Base-by-base conservation (phyloP, 2,888 invertebrate species). In the Eilema depressum region DNA sequence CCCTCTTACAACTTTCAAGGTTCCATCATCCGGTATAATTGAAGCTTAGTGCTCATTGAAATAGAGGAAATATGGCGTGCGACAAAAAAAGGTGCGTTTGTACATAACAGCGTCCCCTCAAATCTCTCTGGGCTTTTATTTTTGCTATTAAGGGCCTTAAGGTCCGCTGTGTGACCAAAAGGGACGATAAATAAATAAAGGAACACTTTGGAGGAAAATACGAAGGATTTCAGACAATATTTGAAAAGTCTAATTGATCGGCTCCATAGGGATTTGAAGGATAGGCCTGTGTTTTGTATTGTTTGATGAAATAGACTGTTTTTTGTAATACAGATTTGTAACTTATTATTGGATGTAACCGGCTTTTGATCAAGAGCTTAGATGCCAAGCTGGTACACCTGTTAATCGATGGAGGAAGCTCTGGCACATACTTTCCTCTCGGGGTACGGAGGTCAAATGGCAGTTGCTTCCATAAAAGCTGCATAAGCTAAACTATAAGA, bases 111-210 rank as follows among this genome's bases (percentile, higher is more conserved):
- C 25, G 66, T 57, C 69, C 59, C 63, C 68, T 30, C 28, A 70
- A 74, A 71, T 71, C 67, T 63, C 67, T 74, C 70, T 61, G 63
- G 67, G 37, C 57, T 73, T 67, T 69, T 68, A 68, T 77, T 67
- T 73, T 69, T 70, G 57, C 68, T 73, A 69, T 73, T 70, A 70
- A 33, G 62, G 53, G 66, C 26, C 57, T 30, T 53, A 70, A 30
- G 61, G 59, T 66, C 56, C 62, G 63, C n/a, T 60, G 59, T 57
- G 65, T 56, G 59, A 53, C 62, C 59, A 67, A 78, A 60, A 70
- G 66, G 57, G 57, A 67, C 66, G 33, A 56, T 56, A 47, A 64
- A 65, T 68, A 74, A 77, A 75, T 59, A 69, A 69, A 71, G 68
- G 17, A 66, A 70, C 71, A 63, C 71, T 70, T 71, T 67, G 25